Evolutionary conservation across 2,113 vertebrate species (phyloP).

Genomic region (Catharus fuscescens): DNA sequence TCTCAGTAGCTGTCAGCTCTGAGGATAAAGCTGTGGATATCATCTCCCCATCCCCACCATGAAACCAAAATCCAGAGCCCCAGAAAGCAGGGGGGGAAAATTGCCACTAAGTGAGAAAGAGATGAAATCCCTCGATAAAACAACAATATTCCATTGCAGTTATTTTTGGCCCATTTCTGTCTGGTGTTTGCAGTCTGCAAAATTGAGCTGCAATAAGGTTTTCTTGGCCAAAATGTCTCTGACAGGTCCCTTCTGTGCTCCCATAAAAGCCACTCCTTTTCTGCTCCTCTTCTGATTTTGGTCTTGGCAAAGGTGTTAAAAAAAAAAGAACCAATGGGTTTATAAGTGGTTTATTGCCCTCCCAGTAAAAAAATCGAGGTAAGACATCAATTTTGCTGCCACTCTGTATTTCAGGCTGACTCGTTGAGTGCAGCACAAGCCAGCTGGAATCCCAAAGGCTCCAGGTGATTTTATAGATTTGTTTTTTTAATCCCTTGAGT

Average conservation of each 20-base stretch:
- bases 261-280: not conserved
- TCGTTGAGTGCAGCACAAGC: not conserved
- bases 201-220: not conserved
- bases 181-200: not conserved
- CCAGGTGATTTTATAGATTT: not conserved
- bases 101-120: not conserved
- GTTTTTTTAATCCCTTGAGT: too few relatives aligned
- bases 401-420: conserved; percentile 39
- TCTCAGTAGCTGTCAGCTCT: not conserved
- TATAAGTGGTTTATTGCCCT: not conserved
- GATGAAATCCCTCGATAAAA: not conserved
- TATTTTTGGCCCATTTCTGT: not conserved
- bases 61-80: not conserved
- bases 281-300: not conserved
- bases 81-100: not conserved
- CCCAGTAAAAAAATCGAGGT: not conserved
- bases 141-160: not conserved
- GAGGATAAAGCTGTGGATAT: not conserved
- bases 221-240: not conserved
- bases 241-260: not conserved
- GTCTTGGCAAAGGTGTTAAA: not conserved
- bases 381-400: conserved; percentile 1
- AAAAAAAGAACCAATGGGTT: not conserved
- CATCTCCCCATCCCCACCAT: not conserved
- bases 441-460: conserved; percentile 15